Conservation (phyloP, 1,140 invertebrate genomes). For the Pogonognathellus flavescens region DNA sequence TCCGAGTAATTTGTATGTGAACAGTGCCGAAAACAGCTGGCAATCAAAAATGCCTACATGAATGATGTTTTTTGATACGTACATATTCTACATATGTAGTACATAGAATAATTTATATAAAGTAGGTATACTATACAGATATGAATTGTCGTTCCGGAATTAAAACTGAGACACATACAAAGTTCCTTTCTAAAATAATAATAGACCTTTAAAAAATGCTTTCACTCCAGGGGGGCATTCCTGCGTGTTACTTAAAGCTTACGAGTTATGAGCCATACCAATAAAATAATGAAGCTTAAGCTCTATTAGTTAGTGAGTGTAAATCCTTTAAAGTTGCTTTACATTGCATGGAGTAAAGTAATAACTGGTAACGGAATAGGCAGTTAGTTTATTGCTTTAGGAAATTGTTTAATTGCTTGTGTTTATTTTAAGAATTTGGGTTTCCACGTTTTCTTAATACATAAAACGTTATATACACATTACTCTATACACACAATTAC, state of each 20-base stretch:
- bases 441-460: background rate
- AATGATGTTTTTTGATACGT: too few species aligned
- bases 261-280: conserved; percentile 12
- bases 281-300: conserved; percentile 21
- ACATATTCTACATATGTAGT: too few species aligned
- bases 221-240: conserved; percentile 25
- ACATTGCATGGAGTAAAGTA: background rate
- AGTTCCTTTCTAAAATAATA: conserved; percentile 11
- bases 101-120: too few species aligned
- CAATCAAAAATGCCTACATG: too few species aligned
- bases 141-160: conserved; percentile 23
- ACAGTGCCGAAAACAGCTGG: too few species aligned
- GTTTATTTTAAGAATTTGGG: background rate
- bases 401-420: background rate
- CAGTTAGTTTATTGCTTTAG: background rate
- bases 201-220: conserved; percentile 2
- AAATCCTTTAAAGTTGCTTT: conserved; percentile 3
- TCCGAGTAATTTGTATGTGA: too few species aligned
- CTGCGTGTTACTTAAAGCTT: background rate
- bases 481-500: background rate
- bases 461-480: background rate
- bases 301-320: background rate
- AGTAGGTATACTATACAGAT: too few species aligned
- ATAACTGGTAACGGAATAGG: conserved; percentile 18
- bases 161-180: background rate